Evolutionary conservation across 2,113 vertebrate genomes (phyloP).

Genomic region (Pelusios castaneus): DNA sequence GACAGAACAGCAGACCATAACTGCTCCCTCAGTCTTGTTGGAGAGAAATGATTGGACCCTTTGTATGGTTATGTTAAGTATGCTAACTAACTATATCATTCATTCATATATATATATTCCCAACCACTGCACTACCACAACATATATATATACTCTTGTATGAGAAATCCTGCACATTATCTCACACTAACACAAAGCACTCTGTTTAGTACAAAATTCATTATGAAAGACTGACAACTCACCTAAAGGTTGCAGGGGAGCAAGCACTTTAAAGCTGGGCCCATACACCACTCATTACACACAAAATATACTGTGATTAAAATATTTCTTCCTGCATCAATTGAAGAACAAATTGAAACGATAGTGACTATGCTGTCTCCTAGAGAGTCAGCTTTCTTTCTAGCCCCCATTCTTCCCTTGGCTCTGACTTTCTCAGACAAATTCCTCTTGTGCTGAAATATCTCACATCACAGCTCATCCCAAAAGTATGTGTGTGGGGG

Average conservation of each 20-base stretch:
- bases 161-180: not conserved
- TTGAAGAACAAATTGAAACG: not conserved
- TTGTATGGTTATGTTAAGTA: not conserved
- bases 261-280: not conserved
- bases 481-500: not conserved
- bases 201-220: not conserved
- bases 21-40: not conserved
- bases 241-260: not conserved
- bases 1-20: not conserved
- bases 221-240: rapidly evolving
- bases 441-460: not conserved
- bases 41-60: not conserved
- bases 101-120: no score
- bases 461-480: not conserved
- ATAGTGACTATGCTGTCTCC: not conserved
- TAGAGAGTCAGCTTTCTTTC: not conserved
- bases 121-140: not conserved
- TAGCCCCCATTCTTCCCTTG: not conserved
- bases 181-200: not conserved
- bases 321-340: not conserved
- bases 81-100: not conserved
- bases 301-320: not conserved
- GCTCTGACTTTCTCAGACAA: not conserved
- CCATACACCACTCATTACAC: not conserved
- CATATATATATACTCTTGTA: not conserved